Conservation (phyloP, 2,888 invertebrate genomes). For the Cepaea hortensis region DNA sequence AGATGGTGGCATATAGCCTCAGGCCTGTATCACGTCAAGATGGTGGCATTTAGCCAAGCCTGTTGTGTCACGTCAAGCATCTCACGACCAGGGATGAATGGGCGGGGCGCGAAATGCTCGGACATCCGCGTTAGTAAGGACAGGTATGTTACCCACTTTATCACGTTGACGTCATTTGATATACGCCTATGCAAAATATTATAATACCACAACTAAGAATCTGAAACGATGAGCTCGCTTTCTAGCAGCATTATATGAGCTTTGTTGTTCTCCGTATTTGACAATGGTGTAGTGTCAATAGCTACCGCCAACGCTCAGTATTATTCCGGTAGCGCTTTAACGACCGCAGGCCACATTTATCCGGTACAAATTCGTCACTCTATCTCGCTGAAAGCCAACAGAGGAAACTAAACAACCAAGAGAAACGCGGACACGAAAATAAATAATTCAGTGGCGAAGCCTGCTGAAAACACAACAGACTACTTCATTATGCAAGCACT, state of each 20-base stretch:
- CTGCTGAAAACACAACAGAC: conserved; percentile 20
- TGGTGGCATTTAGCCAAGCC: too few species aligned
- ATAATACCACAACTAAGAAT: too few species aligned
- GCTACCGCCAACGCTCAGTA: not conserved
- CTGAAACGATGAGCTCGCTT: not conserved
- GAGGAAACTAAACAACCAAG: conserved; percentile 15
- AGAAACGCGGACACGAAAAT: not conserved
- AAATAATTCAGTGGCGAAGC: conserved; percentile 30
- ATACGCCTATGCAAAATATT: too few species aligned
- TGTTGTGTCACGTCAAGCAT: too few species aligned
- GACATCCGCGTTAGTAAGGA: too few species aligned
- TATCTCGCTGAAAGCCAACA: conserved; percentile 4
- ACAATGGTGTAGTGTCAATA: not conserved
- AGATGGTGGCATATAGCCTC: too few species aligned
- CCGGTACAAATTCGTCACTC: not conserved
- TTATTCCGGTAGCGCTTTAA: conserved; percentile 12
- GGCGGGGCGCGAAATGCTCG: too few species aligned
- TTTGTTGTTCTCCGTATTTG: not conserved
- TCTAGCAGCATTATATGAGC: too few species aligned
- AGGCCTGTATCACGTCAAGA: too few species aligned
- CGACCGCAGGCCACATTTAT: not conserved
- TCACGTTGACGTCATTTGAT: too few species aligned
- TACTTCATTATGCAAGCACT: conserved; percentile 34
- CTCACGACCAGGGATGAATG: too few species aligned
- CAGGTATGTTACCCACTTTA: too few species aligned